Base-by-base conservation (phyloP, 2,797 vertebrate genomes). In the Lepidocolaptes lacrymiger region DNA sequence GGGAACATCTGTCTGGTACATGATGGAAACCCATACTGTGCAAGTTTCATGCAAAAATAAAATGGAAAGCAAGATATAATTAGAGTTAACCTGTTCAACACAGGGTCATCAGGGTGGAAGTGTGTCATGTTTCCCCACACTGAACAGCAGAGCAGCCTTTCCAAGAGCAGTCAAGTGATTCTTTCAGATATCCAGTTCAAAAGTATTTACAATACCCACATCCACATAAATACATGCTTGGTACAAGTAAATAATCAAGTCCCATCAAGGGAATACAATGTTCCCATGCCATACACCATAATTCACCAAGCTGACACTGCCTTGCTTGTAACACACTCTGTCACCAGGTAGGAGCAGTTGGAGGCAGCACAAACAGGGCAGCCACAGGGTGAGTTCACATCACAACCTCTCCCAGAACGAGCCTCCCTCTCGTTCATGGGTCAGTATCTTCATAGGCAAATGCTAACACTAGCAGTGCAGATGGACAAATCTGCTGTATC, bases 21-120 rank as follows among this genome's bases (percentile, higher is more conserved):
- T 0, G 1, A 69, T 4, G 8, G 55, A 87, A 88, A 59, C 19
- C 22, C 2, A 0, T 6, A 61, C 2, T n/a, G 12, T 20, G 24
- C 39, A 51, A 83, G 32, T 5, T 51, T 15, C 39, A 51, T 7
- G 10, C 52, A 64, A 74, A 91, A 91, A 39, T 17, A 37, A 76
- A 76, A 74, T 19, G 30, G 49, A 19, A 89, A 83, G 23, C 22
- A 52, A 89, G 22, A 74, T 13, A 37, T 39, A 56, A 90, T 43
- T n/a, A 71, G 14, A 39, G 72, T 26, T 16, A 88, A 59, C 34
- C n/a, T 68, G n/a, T 27, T 46, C 11, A 9, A 67, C 22, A 36
- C 20, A 9, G 30, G 23, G 37, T 52, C 66, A 44, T 23, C 28
- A 56, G 24, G 24, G 54, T 12, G 52, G 41, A 71, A 75, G 30